Conservation (phyloP, 2,888 invertebrate species). For the Herminia tarsipennalis region DNA sequence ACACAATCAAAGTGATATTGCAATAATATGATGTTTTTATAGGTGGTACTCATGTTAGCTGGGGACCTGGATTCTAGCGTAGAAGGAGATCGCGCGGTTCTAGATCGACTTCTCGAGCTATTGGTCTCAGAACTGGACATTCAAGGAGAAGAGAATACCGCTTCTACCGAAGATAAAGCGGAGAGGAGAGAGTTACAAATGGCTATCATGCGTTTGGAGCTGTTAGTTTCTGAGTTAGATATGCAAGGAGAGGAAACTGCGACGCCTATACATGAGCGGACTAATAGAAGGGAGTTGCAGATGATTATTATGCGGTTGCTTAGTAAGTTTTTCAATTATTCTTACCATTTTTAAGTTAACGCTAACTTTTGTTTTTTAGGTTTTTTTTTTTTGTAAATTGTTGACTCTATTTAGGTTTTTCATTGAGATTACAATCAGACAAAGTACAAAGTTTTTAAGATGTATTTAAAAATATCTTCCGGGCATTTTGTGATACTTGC, state of each 20-base stretch:
- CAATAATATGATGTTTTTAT: slow-evolving; percentile 4
- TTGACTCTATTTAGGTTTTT: too few species aligned
- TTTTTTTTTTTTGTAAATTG: too few species aligned
- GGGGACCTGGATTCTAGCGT: slow-evolving; percentile 95
- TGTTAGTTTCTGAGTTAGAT: slow-evolving; percentile 90
- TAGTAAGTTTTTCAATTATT: slow-evolving; percentile 86
- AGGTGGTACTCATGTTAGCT: slow-evolving; percentile 95
- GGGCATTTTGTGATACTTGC: too few species aligned
- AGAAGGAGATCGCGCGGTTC: slow-evolving; percentile 91
- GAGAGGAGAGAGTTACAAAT: slow-evolving; percentile 93
- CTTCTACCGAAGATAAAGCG: slow-evolving; percentile 84
- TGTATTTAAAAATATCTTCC: too few species aligned
- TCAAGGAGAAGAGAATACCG: slow-evolving; percentile 74
- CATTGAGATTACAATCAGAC: too few species aligned
- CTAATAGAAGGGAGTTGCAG: slow-evolving; percentile 93
- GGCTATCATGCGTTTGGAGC: slow-evolving; percentile 92
- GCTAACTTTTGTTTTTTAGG: too few species aligned
- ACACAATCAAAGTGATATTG: too few species aligned
- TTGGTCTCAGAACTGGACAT: slow-evolving; percentile 91
- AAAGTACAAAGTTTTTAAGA: too few species aligned
- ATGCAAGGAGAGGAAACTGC: slow-evolving; percentile 80
- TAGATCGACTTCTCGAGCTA: slow-evolving; percentile 90
- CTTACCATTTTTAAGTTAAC: too few species aligned
- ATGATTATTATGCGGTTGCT: slow-evolving; percentile 94
- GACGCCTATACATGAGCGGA: slow-evolving; percentile 87